These are phyloP conservation scores for Bombus soroeensis DNA, from an alignment of 1,140 invertebrate genomes.

Conservation along the genomic window DNA sequence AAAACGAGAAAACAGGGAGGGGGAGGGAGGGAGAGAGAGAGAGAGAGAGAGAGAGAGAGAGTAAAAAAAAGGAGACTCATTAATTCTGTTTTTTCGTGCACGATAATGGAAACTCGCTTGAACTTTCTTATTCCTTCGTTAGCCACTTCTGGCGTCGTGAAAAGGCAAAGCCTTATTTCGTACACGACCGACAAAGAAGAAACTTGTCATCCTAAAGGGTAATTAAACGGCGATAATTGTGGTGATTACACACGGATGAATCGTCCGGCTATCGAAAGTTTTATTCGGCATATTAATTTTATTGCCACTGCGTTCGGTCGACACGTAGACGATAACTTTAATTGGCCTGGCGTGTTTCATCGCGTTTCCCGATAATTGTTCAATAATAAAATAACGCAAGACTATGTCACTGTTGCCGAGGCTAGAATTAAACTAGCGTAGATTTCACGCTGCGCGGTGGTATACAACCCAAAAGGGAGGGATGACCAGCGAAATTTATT, in stretches of 20 bases:
- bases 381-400: conserved; percentile 28
- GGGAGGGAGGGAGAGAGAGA: not conserved
- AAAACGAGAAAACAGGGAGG: not conserved
- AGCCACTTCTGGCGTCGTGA: conserved; percentile 32
- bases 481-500: conserved; percentile 1
- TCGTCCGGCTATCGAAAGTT: conserved; percentile 39
- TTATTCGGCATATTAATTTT: conserved; percentile 55
- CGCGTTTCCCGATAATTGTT: conserved; percentile 44
- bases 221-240: conserved; percentile 59
- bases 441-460: not conserved
- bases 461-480: not conserved
- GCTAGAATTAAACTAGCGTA: not conserved
- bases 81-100: conserved; percentile 58
- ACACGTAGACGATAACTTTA: conserved; percentile 59
- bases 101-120: conserved; percentile 59
- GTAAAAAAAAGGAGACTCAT: conserved; percentile 36
- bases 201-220: conserved; percentile 27
- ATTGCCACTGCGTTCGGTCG: not conserved
- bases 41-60: not conserved
- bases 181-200: not conserved
- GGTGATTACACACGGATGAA: conserved; percentile 49
- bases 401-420: too few relatives aligned
- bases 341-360: conserved; percentile 32
- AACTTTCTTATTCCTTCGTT: conserved; percentile 58
- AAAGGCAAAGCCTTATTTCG: conserved; percentile 34